Evolutionary conservation across 2,888 invertebrate genomes (phyloP), one percentile per base, ranked within the genome.

Genomic region (Dugesia japonica): DNA sequence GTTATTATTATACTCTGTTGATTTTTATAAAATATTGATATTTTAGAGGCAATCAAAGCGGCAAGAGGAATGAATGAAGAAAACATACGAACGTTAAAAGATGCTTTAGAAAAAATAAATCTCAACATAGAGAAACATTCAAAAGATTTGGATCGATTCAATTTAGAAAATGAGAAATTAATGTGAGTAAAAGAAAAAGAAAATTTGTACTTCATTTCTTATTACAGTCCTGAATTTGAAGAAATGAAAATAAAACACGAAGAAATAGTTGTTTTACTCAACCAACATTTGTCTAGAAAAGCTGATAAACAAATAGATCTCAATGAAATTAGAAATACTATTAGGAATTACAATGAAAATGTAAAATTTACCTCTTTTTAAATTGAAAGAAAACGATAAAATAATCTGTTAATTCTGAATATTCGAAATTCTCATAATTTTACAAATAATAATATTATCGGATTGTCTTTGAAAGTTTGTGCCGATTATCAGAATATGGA

Each of bases 241-340:
- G 79, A 81, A 13, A 79, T 84, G 23, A 79, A 82, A 76, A 80
- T 82, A 71, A 81, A 82, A 76, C 83, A 84, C 81, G 84, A 84
- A 79, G 82, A 83, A 73, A 82, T 83, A 42, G 83, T 84, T 42
- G 81, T 82, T 13, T 81, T 81, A 74, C 81, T 84, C n/a, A 84
- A 84, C 79, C 82, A 83, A 77, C 80, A 82, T 72, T 82, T 84
- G 82, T 82, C 83, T 28, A 83, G 83, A 74, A 84, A 84, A 79
- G 84, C 84, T 26, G 81, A 83, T 42, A 82, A 83, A 80, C 84
- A 84, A 80, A 84, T 84, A 73, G 80, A 80, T 17, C 78, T 84
- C 72, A 84, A 84, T 81, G 84, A 84, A 79, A 83, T 83, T 4
- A 80, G 84, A 77, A 84, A 84, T 77, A 80, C 80, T 80, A 81